Evolutionary conservation across 2,888 invertebrate species (phyloP).

Genomic region (Rhaphigaster nebulosa): DNA sequence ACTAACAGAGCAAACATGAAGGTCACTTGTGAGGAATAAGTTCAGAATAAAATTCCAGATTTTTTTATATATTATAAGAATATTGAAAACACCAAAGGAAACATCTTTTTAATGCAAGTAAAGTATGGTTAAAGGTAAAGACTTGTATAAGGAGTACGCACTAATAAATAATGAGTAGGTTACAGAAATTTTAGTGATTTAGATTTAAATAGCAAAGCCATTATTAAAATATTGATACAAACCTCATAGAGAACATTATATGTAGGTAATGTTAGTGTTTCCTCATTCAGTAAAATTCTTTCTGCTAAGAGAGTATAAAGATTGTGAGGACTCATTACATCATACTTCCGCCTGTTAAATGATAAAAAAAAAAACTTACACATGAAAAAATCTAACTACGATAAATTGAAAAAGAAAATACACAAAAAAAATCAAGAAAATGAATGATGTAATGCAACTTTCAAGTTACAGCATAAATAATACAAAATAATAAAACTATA

Average conservation of each 20-base stretch:
- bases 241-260: conserved; percentile 98
- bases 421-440: too few species aligned
- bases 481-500: background rate
- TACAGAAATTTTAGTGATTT: background rate
- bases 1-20: background rate
- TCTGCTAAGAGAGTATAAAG: conserved; percentile 96
- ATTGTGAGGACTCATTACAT: conserved; percentile 99
- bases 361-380: background rate
- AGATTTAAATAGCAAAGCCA: background rate
- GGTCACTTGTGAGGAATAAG: background rate
- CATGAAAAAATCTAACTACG: conserved; percentile 13
- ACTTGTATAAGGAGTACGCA: background rate
- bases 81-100: background rate
- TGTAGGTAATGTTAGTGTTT: conserved; percentile 91
- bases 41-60: background rate
- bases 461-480: background rate
- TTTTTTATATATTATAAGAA: background rate
- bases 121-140: background rate
- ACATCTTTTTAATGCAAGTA: background rate
- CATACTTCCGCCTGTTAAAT: conserved; percentile 90
- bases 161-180: background rate
- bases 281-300: conserved; percentile 89
- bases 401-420: background rate
- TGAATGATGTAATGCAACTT: background rate
- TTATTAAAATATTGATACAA: conserved; percentile 58